phyloP scores from a whole-genome alignment of 2,888 invertebrate species.

The Yponomeuta sedellus region DNA sequence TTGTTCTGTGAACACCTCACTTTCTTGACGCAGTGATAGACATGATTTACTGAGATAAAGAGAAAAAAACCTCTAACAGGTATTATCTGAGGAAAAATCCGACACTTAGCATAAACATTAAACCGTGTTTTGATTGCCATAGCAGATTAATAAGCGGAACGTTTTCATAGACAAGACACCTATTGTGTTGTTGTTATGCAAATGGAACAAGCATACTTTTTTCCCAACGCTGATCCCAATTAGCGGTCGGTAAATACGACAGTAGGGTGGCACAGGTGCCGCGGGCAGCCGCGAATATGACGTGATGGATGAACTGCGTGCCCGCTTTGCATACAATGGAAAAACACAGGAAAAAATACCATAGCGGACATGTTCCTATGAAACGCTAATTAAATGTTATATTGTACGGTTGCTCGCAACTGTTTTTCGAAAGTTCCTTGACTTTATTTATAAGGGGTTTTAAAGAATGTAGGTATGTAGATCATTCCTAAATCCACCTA shows the following conservation, averaged over 20 bases:
- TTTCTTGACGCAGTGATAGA: neutral
- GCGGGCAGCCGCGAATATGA: conserved; percentile 63
- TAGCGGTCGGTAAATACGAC: conserved; percentile 28
- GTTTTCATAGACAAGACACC: conserved; percentile 2
- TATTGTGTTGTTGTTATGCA: conserved; percentile 10
- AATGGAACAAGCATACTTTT: conserved; percentile 24
- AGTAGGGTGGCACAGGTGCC: conserved; percentile 39
- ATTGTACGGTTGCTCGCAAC: conserved; percentile 35
- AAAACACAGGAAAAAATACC: conserved; percentile 49
- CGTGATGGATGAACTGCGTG: conserved; percentile 65
- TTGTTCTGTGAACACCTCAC: neutral
- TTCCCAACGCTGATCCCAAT: conserved; percentile 41
- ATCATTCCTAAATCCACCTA: no score
- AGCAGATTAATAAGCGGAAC: conserved; percentile 2
- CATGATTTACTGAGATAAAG: neutral
- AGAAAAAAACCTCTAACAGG: neutral
- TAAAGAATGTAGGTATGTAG: neutral
- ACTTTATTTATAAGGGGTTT: neutral
- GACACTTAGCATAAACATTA: neutral
- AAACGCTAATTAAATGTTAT: conserved; percentile 68
- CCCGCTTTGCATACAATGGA: conserved; percentile 72
- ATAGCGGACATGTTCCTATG: conserved; percentile 57
- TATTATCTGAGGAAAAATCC: no score
- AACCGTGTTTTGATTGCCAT: conserved; percentile 6
- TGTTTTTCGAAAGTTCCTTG: conserved; percentile 41